phyloP scores from a whole-genome alignment of 2,797 vertebrate species.

The Spheniscus humboldti region DNA sequence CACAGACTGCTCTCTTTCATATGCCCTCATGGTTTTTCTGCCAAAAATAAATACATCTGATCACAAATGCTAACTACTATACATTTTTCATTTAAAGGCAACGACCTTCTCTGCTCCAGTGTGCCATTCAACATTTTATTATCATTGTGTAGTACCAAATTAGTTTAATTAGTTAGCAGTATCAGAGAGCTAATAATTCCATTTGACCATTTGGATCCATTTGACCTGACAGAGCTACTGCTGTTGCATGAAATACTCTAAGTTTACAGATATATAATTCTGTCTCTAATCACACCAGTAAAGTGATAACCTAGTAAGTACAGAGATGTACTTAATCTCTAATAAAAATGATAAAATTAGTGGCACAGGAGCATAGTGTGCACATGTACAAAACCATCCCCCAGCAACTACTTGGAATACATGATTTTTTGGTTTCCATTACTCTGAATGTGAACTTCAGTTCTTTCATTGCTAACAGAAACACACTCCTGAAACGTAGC shows the following conservation, averaged over 20 bases:
- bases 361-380: neutral
- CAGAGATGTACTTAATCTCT: neutral
- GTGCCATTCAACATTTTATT: constrained; percentile 5
- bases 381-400: neutral
- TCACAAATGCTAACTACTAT: constrained; percentile 37
- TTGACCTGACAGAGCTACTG: neutral
- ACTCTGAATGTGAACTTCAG: neutral
- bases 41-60: constrained; percentile 51
- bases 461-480: neutral
- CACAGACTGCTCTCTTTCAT: constrained; percentile 46
- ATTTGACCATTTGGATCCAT: neutral
- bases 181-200: neutral
- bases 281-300: neutral
- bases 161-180: neutral
- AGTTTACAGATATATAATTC: neutral
- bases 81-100: constrained; percentile 54
- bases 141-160: neutral
- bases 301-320: neutral
- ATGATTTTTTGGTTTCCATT: neutral
- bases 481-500: neutral
- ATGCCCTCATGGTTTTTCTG: constrained; percentile 40
- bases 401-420: neutral
- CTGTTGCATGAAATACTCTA: neutral
- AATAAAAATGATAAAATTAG: neutral
- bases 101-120: neutral